Conservation (phyloP, 2,888 invertebrate species). For the Diplolepis rosae region DNA sequence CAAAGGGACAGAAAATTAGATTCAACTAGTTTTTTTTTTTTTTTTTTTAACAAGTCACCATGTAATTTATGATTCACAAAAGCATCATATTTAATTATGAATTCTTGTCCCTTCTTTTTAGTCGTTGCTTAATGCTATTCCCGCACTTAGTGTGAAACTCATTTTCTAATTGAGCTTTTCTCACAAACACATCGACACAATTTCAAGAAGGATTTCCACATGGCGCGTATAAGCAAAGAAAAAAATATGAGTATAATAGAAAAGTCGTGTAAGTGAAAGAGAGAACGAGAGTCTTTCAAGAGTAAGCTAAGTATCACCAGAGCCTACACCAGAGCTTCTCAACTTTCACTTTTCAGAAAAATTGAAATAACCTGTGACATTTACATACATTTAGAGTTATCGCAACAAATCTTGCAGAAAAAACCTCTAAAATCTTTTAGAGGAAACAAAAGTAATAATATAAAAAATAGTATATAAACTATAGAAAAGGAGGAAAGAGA, state of each 20-base stretch:
- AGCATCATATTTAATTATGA: constrained; percentile 11
- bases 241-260: neutral
- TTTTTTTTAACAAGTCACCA: constrained; percentile 4
- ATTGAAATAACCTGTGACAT: no score
- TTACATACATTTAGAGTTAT: no score
- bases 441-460: no score
- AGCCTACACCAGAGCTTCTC: neutral
- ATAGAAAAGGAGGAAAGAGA: no score
- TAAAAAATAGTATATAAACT: no score
- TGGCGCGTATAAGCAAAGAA: neutral
- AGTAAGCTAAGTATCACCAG: neutral
- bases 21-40: constrained; percentile 2
- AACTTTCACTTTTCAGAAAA: no score
- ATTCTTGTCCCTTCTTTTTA: neutral
- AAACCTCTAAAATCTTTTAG: no score
- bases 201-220: neutral
- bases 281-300: neutral
- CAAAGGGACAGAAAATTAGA: constrained; percentile 7
- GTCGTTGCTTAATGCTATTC: neutral
- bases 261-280: constrained; percentile 6
- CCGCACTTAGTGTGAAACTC: neutral
- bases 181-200: neutral
- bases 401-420: no score
- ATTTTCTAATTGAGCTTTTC: neutral
- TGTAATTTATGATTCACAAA: neutral